Conservation (phyloP, 1,140 invertebrate genomes). For the Atta cephalotes region DNA sequence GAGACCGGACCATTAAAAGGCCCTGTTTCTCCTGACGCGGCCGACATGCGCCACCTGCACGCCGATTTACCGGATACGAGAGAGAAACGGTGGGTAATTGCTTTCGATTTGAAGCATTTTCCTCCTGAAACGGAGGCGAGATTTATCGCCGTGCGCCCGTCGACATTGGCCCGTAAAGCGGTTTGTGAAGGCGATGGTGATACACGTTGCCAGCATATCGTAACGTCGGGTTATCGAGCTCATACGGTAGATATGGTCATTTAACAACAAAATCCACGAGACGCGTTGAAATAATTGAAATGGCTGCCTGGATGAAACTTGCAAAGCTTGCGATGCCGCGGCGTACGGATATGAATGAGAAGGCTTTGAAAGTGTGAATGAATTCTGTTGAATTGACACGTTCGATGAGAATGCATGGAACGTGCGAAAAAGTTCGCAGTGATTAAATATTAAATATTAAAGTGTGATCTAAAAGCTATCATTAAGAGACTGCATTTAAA, state of each 20-base stretch:
- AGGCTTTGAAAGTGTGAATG: slow-evolving; percentile 38
- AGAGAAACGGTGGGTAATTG: slow-evolving; percentile 70
- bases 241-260: not conserved
- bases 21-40: slow-evolving; percentile 13
- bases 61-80: slow-evolving; percentile 63
- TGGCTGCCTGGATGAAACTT: not conserved
- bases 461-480: slow-evolving; percentile 1
- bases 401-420: not conserved
- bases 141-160: slow-evolving; percentile 69
- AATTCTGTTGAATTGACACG: slow-evolving; percentile 25
- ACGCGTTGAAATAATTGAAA: slow-evolving; percentile 55
- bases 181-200: slow-evolving; percentile 17
- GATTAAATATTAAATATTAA: not conserved
- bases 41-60: slow-evolving; percentile 60
- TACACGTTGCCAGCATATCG: slow-evolving; percentile 12
- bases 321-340: slow-evolving; percentile 12
- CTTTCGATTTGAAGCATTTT: slow-evolving; percentile 70
- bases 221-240: slow-evolving; percentile 44
- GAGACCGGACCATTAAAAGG: slow-evolving; percentile 65
- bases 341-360: slow-evolving; percentile 8
- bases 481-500: slow-evolving; percentile 10
- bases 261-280: slow-evolving; percentile 50
- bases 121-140: slow-evolving; percentile 64
- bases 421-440: slow-evolving; percentile 23
- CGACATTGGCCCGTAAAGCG: slow-evolving; percentile 61